These are phyloP conservation scores for Encarsia formosa DNA, from an alignment of 2,888 invertebrate genomes.

Conservation along the genomic window DNA sequence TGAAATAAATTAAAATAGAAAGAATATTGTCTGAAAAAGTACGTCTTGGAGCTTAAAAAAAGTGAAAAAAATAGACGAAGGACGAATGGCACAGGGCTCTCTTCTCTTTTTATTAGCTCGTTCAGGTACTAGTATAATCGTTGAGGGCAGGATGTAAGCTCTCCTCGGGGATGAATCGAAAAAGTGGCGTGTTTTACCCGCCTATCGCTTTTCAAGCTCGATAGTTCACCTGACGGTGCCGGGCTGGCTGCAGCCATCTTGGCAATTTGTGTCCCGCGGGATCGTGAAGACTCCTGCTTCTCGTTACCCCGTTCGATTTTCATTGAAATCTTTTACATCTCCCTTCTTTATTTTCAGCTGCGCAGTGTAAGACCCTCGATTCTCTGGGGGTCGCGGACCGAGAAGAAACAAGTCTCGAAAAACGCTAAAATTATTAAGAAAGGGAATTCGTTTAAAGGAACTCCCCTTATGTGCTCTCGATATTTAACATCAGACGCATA, in stretches of 20 bases:
- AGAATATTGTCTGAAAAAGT: too few species aligned
- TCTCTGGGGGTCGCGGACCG: constrained; percentile 3
- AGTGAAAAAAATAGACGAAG: too few species aligned
- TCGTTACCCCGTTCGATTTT: constrained; percentile 32
- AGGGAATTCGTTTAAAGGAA: constrained; percentile 13
- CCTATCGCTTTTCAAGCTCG: too few species aligned
- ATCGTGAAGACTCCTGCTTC: constrained; percentile 23
- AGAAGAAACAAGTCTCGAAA: constrained; percentile 13
- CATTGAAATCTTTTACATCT: constrained; percentile 19
- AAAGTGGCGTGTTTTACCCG: constrained; percentile 13
- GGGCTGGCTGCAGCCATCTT: constrained; percentile 9
- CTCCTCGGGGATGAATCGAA: constrained; percentile 33
- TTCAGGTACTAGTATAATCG: constrained; percentile 29
- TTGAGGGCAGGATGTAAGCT: constrained; percentile 13
- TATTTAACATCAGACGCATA: too few species aligned
- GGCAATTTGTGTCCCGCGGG: constrained; percentile 17
- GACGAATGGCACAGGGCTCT: too few species aligned
- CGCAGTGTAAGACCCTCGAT: too few species aligned
- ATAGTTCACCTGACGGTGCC: neutral
- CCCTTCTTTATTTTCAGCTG: neutral
- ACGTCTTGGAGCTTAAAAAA: too few species aligned
- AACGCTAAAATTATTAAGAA: constrained; percentile 19
- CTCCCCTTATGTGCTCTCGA: neutral
- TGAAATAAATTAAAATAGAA: too few species aligned
- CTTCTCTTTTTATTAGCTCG: too few species aligned